A percentile compares a stretch with the other conserved stretches of the same genome.
These are phyloP conservation scores for Echinometra lucunter DNA, from an alignment of 53 echinoderm and acorn worm genomes.

Conservation along the genomic window DNA sequence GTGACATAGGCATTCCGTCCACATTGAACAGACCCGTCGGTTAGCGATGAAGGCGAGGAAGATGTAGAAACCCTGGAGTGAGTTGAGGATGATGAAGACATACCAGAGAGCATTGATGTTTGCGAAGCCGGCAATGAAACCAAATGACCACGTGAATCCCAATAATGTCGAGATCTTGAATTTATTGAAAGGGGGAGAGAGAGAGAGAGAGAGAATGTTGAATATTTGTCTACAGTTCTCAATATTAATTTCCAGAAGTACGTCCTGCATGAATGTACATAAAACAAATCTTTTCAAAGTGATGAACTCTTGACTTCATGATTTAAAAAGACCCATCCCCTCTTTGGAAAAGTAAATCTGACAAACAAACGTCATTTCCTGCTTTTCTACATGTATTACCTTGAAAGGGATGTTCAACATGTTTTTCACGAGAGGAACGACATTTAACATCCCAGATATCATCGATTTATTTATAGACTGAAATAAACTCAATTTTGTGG, in stretches of 20 bases:
- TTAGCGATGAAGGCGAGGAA: constrained; percentile 83
- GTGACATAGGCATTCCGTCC: constrained; percentile 61
- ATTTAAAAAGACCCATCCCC: too few species aligned
- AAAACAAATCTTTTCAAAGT: too few species aligned
- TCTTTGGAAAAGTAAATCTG: too few species aligned
- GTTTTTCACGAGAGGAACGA: too few species aligned
- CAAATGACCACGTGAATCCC: constrained; percentile 87
- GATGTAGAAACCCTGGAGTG: constrained; percentile 82
- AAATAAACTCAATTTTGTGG: too few species aligned
- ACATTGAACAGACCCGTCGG: constrained; percentile 69
- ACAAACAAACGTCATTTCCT: too few species aligned
- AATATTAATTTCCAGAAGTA: not conserved
- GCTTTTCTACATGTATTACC: too few species aligned
- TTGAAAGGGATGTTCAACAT: too few species aligned
- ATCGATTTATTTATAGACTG: too few species aligned
- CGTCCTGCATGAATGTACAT: not conserved
- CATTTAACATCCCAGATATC: too few species aligned
- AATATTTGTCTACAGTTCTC: not conserved
- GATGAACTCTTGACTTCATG: too few species aligned
- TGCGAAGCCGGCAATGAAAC: constrained; percentile 80
- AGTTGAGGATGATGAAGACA: constrained; percentile 84
- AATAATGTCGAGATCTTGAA: constrained; percentile 78
- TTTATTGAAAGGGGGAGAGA: not conserved
- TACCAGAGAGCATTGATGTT: constrained; percentile 79
- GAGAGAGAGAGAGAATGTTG: not conserved